Base-by-base conservation (phyloP, 2,888 invertebrate genomes). In the Lysandra coridon region DNA sequence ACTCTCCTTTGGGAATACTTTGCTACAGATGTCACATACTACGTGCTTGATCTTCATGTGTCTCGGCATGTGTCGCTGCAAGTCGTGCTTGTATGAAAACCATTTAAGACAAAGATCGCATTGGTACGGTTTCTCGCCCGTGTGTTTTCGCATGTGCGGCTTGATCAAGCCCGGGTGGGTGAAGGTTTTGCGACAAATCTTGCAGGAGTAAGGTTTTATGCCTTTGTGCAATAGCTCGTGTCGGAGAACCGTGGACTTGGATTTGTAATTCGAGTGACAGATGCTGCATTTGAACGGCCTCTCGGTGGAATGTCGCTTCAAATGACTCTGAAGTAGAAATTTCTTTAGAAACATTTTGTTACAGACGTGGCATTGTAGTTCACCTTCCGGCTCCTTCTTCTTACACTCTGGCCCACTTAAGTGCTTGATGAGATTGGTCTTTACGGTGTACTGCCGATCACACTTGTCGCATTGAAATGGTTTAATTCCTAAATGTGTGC, bases 51-150 rank as follows among this genome's bases (percentile, higher is more conserved):
- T 83, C 49, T 88, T 88, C 0, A 85, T 83, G 17, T 92, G 92
- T 1, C 90, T 84, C 0, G 86, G 1, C 1, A 85, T 83, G 40
- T 92, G 92, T 0, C 90, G 74, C 12, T 89, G 85, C 90, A 91
- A 89, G 53, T 92, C 92, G 14, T 91, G 91, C 79, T 91, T 91
- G 5, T 87, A 86, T 0, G 91, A 85, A 62, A 93, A 94, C 0
- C 76, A 74, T 76, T 90, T 92, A 1, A 85, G 23, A 49, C 94
- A 94, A 0, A 88, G 79, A 1, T 85, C 83, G 80, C 90, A 89
- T 0, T 82, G 44, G 78, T 83, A 89, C 0, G 89, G 89, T 69
- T 86, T 87, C 30, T 89, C 89, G 0, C 89, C 89, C 0, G 90
- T 90, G 60, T 92, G 92, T 0, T 85, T 86, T 2, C 90, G 80